A percentile compares a stretch with the other conserved stretches of the same genome.
These are phyloP conservation scores for Melitaea cinxia DNA, from an alignment of 1,140 invertebrate genomes.

Conservation along the genomic window DNA sequence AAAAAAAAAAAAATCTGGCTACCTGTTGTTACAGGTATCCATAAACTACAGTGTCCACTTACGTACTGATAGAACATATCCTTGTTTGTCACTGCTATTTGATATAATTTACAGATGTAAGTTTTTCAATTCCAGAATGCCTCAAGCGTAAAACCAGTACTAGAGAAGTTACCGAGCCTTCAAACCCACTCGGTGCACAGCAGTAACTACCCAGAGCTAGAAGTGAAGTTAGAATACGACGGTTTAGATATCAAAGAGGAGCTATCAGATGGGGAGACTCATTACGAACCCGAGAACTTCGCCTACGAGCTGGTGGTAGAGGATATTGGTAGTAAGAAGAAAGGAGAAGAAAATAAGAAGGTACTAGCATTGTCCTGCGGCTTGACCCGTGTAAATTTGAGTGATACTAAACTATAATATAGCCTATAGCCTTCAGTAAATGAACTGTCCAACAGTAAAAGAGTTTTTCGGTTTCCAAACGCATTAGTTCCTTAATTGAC, in stretches of 20 bases:
- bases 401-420: too few species aligned
- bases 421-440: too few species aligned
- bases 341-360: conserved; percentile 17
- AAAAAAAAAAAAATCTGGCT: too few species aligned
- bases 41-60: too few species aligned
- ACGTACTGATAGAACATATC: too few species aligned
- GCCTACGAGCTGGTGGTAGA: conserved; percentile 45
- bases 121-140: conserved; percentile 21
- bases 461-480: too few species aligned
- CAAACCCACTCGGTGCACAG: conserved; percentile 22
- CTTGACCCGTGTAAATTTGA: too few species aligned
- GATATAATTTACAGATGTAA: too few species aligned
- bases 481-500: too few species aligned
- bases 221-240: conserved; percentile 5
- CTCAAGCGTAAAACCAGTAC: not conserved
- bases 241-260: conserved; percentile 21
- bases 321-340: conserved; percentile 26
- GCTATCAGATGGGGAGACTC: conserved; percentile 26
- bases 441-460: too few species aligned
- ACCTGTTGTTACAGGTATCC: too few species aligned
- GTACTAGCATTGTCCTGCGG: not conserved
- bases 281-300: conserved; percentile 56
- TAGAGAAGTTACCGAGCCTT: conserved; percentile 23
- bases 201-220: conserved; percentile 32
- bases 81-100: too few species aligned